Conservation (phyloP, 1,140 invertebrate genomes). For the Lepidurus packardi region DNA sequence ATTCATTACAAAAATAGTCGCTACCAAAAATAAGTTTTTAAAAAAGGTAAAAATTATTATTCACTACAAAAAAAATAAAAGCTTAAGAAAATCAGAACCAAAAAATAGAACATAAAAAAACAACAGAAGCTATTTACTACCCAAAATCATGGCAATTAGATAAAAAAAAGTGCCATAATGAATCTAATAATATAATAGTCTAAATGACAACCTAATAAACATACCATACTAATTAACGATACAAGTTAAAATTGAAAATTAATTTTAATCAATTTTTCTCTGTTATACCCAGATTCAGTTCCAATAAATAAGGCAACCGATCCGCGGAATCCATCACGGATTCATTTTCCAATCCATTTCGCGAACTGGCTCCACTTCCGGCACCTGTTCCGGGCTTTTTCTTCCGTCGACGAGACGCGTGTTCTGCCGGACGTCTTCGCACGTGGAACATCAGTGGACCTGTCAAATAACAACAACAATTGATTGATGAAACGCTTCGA, state of each 20-base stretch:
- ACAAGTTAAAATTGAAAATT: too few species aligned
- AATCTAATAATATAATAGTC: too few species aligned
- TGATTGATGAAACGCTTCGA: not conserved
- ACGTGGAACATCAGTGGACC: conserved; percentile 94
- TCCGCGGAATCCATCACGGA: conserved; percentile 33
- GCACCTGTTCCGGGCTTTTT: conserved; percentile 64
- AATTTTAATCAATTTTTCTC: too few species aligned
- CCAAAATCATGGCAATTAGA: conserved; percentile 55
- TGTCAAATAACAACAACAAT: conserved; percentile 46
- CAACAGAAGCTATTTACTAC: too few species aligned
- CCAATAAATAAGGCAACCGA: conserved; percentile 51
- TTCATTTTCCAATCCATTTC: conserved; percentile 41
- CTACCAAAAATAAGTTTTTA: too few species aligned
- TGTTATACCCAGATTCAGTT: conserved; percentile 52
- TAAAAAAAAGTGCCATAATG: conserved; percentile 40
- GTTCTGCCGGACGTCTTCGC: conserved; percentile 76
- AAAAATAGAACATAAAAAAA: conserved; percentile 1
- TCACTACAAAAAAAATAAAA: conserved; percentile 9
- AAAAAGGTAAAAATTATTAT: too few species aligned
- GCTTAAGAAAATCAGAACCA: not conserved
- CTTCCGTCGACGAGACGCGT: conserved; percentile 79
- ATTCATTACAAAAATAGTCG: not conserved
- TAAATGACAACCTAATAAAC: too few species aligned
- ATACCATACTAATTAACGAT: too few species aligned
- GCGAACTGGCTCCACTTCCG: conserved; percentile 57